These are phyloP conservation scores for Phragmatobia fuliginosa DNA, from an alignment of 2,888 invertebrate genomes.

Conservation along the genomic window DNA sequence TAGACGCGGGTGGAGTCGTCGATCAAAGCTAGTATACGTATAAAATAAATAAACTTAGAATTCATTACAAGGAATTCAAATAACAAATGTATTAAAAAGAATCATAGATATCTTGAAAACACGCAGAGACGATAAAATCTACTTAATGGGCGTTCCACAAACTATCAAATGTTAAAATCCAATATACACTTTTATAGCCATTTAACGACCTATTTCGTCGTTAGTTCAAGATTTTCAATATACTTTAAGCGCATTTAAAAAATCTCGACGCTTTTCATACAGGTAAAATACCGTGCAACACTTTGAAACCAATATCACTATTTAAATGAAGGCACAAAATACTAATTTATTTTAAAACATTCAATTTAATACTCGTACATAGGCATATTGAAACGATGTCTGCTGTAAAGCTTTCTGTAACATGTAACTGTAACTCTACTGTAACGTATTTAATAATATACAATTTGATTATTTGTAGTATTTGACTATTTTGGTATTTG, in stretches of 20 bases:
- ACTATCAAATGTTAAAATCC: constrained; percentile 16
- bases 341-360: background rate
- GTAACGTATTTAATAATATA: too few relatives aligned
- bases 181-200: constrained; percentile 12
- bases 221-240: constrained; percentile 15
- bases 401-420: too few relatives aligned
- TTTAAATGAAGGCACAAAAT: background rate
- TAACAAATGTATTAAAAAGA: background rate
- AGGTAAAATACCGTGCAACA: background rate
- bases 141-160: constrained; percentile 4
- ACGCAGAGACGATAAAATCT: constrained; percentile 2
- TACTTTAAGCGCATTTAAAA: constrained; percentile 6
- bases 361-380: background rate
- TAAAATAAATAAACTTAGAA: background rate
- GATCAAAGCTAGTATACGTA: background rate
- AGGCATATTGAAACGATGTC: background rate
- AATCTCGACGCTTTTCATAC: background rate
- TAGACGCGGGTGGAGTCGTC: too few relatives aligned
- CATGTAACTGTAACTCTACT: too few relatives aligned
- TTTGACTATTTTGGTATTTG: too few relatives aligned
- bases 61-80: background rate
- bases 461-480: too few relatives aligned
- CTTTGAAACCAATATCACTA: background rate
- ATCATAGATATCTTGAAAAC: background rate
- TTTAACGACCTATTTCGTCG: constrained; percentile 16